These are phyloP conservation scores for Eurytemora carolleeae DNA, from an alignment of 1,140 invertebrate genomes.

Conservation along the genomic window DNA sequence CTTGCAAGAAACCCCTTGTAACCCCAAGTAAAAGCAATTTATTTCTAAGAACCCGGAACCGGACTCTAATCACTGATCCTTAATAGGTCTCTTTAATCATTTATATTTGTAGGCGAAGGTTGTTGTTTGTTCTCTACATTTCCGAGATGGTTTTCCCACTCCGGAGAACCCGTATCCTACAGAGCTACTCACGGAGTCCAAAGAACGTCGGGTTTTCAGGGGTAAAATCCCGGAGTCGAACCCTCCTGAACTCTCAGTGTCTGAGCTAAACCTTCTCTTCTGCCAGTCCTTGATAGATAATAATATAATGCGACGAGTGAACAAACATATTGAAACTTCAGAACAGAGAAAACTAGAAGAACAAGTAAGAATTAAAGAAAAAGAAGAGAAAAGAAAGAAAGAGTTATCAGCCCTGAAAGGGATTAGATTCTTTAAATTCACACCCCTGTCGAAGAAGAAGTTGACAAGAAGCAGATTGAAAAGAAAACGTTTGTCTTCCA, in stretches of 20 bases:
- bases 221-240: no score
- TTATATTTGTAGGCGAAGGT: slow-evolving; percentile 2
- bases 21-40: no score
- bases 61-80: no score
- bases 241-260: no score
- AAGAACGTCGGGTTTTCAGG: no score
- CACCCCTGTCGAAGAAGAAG: not conserved
- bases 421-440: not conserved
- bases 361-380: not conserved
- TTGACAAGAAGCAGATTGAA: not conserved
- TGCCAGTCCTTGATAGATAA: no score
- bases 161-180: slow-evolving; percentile 4
- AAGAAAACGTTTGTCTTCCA: not conserved
- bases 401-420: not conserved
- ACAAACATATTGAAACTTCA: not conserved
- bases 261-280: no score
- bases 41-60: no score
- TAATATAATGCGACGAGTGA: not conserved
- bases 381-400: not conserved
- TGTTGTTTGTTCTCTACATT: slow-evolving; percentile 12
- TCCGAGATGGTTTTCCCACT: slow-evolving; percentile 9
- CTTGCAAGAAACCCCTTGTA: no score
- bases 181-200: not conserved
- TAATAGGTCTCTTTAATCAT: no score
- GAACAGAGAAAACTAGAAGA: not conserved